Evolutionary conservation across 2,797 vertebrate genomes (phyloP).

Genomic region (Phylloscopus collybita): DNA sequence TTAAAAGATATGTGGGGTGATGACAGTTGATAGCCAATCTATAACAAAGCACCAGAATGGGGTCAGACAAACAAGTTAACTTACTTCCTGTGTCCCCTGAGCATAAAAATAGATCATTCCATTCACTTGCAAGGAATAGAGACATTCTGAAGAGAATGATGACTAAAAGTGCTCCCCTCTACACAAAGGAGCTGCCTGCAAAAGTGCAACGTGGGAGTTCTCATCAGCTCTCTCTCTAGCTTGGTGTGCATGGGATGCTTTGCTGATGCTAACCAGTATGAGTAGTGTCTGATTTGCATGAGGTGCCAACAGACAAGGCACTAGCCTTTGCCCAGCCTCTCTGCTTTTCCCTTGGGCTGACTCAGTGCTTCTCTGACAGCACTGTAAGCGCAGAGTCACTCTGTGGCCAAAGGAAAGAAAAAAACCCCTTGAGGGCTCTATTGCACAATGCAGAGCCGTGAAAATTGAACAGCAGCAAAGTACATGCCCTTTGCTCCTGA

Average conservation of each 20-base stretch:
- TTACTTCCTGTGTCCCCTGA: not conserved
- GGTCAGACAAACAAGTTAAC: not conserved
- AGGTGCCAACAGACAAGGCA: not conserved
- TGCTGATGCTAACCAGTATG: not conserved
- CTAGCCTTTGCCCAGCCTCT: not conserved
- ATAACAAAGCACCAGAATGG: not conserved
- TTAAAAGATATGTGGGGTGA: not conserved
- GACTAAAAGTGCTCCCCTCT: slow-evolving; percentile 2
- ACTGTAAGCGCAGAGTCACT: not conserved
- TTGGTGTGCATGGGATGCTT: not conserved
- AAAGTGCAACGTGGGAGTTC: not conserved
- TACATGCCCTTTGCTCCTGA: not conserved
- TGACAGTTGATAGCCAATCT: not conserved
- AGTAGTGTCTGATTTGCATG: not conserved
- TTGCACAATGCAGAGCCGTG: not conserved
- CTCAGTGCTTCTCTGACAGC: not conserved
- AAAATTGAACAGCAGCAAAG: not conserved
- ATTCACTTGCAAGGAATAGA: not conserved
- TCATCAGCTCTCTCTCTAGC: not conserved
- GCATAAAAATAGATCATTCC: slow-evolving; percentile 7
- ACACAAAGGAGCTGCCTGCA: not conserved
- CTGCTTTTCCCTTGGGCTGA: not conserved
- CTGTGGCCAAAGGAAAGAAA: not conserved
- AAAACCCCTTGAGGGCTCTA: not conserved
- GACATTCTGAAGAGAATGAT: not conserved